A percentile compares a stretch with the other conserved stretches of the same genome.
phyloP scores from a whole-genome alignment of 2,113 vertebrate species.

The Diadophis punctatus region DNA sequence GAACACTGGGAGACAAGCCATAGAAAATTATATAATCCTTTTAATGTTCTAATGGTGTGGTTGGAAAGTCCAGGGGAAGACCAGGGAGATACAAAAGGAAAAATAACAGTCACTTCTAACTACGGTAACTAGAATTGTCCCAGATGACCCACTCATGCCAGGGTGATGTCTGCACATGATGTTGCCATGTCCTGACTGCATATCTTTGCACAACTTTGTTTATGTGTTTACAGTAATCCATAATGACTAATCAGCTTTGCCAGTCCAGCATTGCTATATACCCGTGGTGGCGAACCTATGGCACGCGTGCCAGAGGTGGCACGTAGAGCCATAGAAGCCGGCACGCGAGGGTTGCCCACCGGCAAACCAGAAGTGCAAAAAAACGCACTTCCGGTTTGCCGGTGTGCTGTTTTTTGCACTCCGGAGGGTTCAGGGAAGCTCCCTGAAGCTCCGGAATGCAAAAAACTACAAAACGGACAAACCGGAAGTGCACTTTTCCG shows the following conservation, averaged over 20 bases:
- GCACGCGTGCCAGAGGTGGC: too few relatives aligned
- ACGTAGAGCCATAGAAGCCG: too few relatives aligned
- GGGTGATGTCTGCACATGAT: background rate
- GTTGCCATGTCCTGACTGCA: background rate
- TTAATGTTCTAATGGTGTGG: background rate
- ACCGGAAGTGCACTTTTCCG: too few relatives aligned
- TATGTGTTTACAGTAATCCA: background rate
- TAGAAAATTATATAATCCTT: background rate
- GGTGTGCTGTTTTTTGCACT: too few relatives aligned
- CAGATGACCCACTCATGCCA: background rate
- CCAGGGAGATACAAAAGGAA: background rate
- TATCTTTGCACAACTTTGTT: background rate
- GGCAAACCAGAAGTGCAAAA: too few relatives aligned
- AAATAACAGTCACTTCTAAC: background rate
- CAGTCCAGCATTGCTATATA: background rate
- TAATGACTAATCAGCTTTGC: background rate
- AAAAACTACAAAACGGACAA: too few relatives aligned
- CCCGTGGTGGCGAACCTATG: too few relatives aligned
- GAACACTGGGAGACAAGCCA: background rate
- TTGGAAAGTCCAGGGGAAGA: background rate
- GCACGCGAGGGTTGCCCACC: too few relatives aligned
- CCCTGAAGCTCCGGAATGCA: too few relatives aligned
- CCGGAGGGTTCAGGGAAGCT: too few relatives aligned
- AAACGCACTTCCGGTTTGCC: too few relatives aligned
- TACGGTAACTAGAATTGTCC: background rate